Base-by-base conservation (phyloP, 2,113 vertebrate species). In the Thalassarche chlororhynchos region DNA sequence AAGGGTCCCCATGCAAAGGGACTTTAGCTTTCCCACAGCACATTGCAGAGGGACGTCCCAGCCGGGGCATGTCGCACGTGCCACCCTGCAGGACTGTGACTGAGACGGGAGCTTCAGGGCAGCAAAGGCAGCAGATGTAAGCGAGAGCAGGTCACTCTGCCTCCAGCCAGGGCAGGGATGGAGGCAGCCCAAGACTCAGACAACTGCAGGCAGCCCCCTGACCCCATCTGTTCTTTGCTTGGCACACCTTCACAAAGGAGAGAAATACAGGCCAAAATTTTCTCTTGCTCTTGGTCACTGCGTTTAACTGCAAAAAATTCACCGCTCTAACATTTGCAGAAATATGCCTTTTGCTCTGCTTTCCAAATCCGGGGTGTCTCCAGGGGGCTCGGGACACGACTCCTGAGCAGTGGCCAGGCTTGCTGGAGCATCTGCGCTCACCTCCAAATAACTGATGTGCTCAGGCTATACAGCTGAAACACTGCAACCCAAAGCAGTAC, bases 11-110 rank as follows among this genome's bases (percentile, higher is more conserved):
- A 20, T 1, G 6, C 47, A 88, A 17, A 51, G 11, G 29, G 23
- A 24, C 38, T 64, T 40, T 1, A 78, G 60, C 47, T 81, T 13
- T 60, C 44, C 8, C 28, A 25, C 2, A 47, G 65, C 52, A 62
- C 18, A 14, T 0, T 17, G 16, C 0, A 0, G 60, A 78, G 3
- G 8, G 46, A 40, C 2, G 6, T 14, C 38, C 36, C 5, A 1
- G 66, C 16, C 1, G 0, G 29, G 17, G 18, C 64, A 68, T 0
- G 1, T 14, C 7, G 2, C 29, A 25, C 2, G 1, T 8, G 44
- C 19, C 47, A 55, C 46, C 64, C 42, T 6, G 52, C 32, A 42
- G 72, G 38, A 68, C 4, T 38, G 38, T 4, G 24, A 60, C 40
- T 5, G 64, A 71, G n/a, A 38, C 2, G 1, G 78, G 13, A 68